Evolutionary conservation across 1,140 invertebrate genomes (phyloP), one percentile per base, ranked within the genome.

Genomic region (Leptinotarsa lineolata): DNA sequence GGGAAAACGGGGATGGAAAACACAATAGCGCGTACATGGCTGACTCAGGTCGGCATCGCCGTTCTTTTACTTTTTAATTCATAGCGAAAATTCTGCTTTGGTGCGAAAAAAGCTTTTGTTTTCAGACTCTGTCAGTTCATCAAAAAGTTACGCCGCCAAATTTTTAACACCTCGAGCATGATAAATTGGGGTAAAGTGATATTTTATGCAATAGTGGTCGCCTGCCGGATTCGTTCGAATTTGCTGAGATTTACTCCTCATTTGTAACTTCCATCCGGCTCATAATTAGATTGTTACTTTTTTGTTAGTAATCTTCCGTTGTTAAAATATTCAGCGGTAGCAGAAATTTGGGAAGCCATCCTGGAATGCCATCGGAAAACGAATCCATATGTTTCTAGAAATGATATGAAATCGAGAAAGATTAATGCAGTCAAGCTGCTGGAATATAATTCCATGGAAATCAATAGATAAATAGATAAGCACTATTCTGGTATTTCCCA

Each of bases 11-110:
- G 30, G 30, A 39, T 39, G 48, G 48, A 54, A 54, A 54, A 54
- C 16, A n/a, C 15, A 54, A 54, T 18, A 54, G n/a, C 48, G 45
- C 45, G 48, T 54, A 54, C n/a, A 54, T 18, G n/a, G 48, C 48
- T 54, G 48, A 54, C 48, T 54, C 48, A 54, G 48, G 48, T 4
- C 48, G 48, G 16, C 48, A 54, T 54, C 48, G 48, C n/a, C 48
- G 48, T n/a, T 54, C 48, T 54, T 54, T 54, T 54, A 54, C 48
- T 54, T 54, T 54, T 54, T 54, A 54, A n/a, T 54, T 54, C 16
- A 54, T 54, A 54, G 15, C n/a, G 48, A 18, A 54, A 54, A 54
- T 54, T 54, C 48, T 3, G 48, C 48, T 54, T 54, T 54, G 48
- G 48, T 54, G 48, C 16, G n/a, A 54, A 54, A n/a, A 54, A 54